Evolutionary conservation across 2,113 vertebrate genomes (phyloP).

Genomic region (Malurus cyaneus): DNA sequence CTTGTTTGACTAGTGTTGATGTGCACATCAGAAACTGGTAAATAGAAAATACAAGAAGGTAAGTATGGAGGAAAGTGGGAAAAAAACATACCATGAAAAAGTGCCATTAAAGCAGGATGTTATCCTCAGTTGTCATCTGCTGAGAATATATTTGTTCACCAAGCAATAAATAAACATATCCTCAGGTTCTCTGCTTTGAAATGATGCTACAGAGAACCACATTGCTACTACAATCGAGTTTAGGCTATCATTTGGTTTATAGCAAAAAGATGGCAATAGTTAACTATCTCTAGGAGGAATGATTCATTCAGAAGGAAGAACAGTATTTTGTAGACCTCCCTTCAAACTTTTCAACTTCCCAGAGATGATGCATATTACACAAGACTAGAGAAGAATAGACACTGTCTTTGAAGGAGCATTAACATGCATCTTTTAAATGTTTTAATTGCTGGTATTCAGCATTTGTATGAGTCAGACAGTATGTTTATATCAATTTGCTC

Average conservation of each 20-base stretch:
- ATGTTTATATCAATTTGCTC: constrained; percentile 13
- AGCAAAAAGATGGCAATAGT: constrained; percentile 19
- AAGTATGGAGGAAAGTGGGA: constrained; percentile 32
- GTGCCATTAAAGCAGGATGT: background rate
- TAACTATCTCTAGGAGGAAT: constrained; percentile 4
- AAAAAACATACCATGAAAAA: constrained; percentile 25
- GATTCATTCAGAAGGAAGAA: background rate
- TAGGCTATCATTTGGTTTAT: background rate
- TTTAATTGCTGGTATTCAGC: constrained; percentile 49
- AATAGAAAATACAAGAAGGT: constrained; percentile 11
- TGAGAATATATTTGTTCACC: constrained; percentile 57
- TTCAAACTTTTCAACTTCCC: background rate
- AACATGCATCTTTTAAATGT: constrained; percentile 44
- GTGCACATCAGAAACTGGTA: constrained; percentile 2
- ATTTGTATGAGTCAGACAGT: constrained; percentile 34
- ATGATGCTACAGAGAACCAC: background rate
- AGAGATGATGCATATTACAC: background rate
- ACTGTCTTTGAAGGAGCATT: constrained; percentile 36
- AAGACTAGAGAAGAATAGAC: constrained; percentile 1
- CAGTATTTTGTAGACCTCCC: background rate
- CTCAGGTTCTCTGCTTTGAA: constrained; percentile 18
- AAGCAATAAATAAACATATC: constrained; percentile 51
- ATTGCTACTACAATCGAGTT: background rate
- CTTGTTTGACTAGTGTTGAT: constrained; percentile 27
- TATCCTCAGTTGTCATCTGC: constrained; percentile 40